A percentile compares a stretch with the other conserved stretches of the same genome.
Evolutionary conservation across 37 sponge, comb jelly and placozoan genomes (phyloP).

Genomic region (Diacarnus erythraeanus): DNA sequence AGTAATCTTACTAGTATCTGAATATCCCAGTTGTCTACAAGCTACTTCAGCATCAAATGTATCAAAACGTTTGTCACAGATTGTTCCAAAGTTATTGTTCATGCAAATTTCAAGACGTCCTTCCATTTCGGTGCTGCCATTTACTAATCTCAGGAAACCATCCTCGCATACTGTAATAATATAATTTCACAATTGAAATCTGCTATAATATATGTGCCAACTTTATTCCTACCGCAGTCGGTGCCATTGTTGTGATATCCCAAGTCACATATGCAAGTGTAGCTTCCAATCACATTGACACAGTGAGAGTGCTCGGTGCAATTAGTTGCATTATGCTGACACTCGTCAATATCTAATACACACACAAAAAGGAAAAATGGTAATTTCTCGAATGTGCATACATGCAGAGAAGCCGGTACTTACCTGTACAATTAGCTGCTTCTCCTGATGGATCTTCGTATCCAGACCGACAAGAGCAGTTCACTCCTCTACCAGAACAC

Average conservation of each 20-base stretch:
- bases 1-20: neutral
- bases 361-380: slow-evolving; percentile 3
- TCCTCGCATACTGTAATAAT: neutral
- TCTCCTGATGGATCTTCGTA: neutral
- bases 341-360: slow-evolving; percentile 42
- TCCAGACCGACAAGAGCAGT: neutral
- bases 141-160: neutral
- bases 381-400: too few relatives aligned
- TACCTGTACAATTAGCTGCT: slow-evolving; percentile 1
- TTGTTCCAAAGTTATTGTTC: neutral
- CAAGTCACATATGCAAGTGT: slow-evolving; percentile 30
- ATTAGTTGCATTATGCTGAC: neutral
- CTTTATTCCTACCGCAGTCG: neutral
- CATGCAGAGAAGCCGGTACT: too few relatives aligned
- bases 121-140: neutral
- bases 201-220: neutral
- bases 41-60: neutral
- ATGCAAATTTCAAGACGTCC: slow-evolving; percentile 17
- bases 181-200: neutral
- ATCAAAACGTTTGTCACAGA: slow-evolving; percentile 7
- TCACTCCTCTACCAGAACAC: neutral
- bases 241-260: slow-evolving; percentile 25
- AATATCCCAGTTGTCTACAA: slow-evolving; percentile 16
- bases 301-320: slow-evolving; percentile 25
- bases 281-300: slow-evolving; percentile 17